These are phyloP conservation scores for Myrmecophaga tridactyla DNA, from an alignment of 2,113 vertebrate species.

Conservation along the genomic window DNA sequence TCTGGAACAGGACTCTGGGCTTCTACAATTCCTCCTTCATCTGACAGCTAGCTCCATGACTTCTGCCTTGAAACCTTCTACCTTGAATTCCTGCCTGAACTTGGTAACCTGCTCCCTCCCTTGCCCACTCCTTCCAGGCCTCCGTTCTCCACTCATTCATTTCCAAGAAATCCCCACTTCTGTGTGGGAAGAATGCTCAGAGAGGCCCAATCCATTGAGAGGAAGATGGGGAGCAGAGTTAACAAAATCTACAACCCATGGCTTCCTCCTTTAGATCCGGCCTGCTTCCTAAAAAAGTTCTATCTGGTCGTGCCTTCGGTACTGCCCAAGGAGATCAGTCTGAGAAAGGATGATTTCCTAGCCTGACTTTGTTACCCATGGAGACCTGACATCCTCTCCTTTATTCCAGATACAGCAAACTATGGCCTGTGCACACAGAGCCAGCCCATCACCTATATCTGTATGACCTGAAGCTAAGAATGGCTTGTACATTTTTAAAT, in stretches of 20 bases:
- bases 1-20: not conserved
- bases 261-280: not conserved
- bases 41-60: not conserved
- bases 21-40: not conserved
- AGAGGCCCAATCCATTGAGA: not conserved
- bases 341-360: not conserved
- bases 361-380: not conserved
- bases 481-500: not conserved
- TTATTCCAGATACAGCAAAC: rapidly evolving
- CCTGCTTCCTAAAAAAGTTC: not conserved
- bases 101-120: not conserved
- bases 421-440: not conserved
- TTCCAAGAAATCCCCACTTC: too few species aligned
- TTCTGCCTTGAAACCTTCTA: not conserved
- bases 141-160: not conserved
- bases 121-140: not conserved
- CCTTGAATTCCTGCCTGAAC: not conserved
- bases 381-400: rapidly evolving
- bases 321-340: not conserved
- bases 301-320: rapidly evolving
- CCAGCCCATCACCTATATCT: too few species aligned
- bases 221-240: not conserved
- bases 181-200: not conserved
- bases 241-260: rapidly evolving
- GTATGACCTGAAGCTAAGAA: not conserved